phyloP scores from a whole-genome alignment of 2,113 vertebrate genomes.

The Rhinopomastus cyanomelas region DNA sequence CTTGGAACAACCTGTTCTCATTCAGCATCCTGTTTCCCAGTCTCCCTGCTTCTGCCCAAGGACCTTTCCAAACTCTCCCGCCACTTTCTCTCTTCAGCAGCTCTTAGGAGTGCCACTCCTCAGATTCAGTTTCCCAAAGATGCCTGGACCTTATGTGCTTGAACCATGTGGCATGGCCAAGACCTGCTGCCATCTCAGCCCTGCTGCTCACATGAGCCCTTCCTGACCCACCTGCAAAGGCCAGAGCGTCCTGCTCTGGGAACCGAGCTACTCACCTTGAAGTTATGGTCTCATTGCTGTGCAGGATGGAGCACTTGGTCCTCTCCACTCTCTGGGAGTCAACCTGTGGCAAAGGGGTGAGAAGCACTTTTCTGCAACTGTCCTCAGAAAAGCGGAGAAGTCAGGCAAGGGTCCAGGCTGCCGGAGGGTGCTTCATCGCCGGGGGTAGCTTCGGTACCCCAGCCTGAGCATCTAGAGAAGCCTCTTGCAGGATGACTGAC shows the following conservation, averaged over 20 bases:
- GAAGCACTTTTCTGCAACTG: conserved; percentile 61
- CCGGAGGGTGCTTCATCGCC: background rate
- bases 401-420: conserved; percentile 1
- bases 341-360: conserved; percentile 38
- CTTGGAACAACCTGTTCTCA: background rate
- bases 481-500: background rate
- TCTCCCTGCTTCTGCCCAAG: background rate
- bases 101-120: background rate
- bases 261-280: background rate
- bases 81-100: background rate
- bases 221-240: conserved; percentile 11
- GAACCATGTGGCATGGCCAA: background rate
- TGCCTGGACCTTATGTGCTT: background rate
- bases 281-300: conserved; percentile 46
- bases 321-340: conserved; percentile 4
- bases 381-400: background rate
- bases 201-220: background rate
- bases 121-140: background rate
- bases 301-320: background rate
- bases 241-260: background rate
- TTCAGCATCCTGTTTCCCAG: conserved; percentile 8
- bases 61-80: background rate
- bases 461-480: background rate
- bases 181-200: background rate
- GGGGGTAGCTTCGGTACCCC: background rate